Evolutionary conservation across 2,888 invertebrate genomes (phyloP).

Genomic region (Cheilosia grossa): DNA sequence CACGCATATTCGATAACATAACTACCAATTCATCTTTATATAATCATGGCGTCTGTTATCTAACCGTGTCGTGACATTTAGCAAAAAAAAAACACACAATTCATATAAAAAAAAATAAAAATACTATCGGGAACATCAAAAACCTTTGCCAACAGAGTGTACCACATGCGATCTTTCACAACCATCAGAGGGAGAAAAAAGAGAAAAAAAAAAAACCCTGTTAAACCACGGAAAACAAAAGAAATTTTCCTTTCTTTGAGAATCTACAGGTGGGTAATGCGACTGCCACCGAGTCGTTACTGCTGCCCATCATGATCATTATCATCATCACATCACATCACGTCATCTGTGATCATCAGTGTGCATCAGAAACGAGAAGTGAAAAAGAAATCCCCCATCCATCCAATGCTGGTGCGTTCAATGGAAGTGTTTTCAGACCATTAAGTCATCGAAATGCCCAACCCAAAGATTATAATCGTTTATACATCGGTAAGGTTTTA

Average conservation of each 20-base stretch:
- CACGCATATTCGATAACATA: slow-evolving; percentile 17
- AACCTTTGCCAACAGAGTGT: slow-evolving; percentile 20
- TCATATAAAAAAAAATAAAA: neutral
- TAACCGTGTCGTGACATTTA: slow-evolving; percentile 24
- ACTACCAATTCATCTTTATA: slow-evolving; percentile 23
- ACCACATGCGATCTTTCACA: slow-evolving; percentile 16
- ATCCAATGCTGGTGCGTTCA: slow-evolving; percentile 17
- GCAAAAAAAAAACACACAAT: neutral
- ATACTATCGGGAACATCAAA: slow-evolving; percentile 15
- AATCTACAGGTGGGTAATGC: slow-evolving; percentile 24
- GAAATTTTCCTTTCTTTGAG: slow-evolving; percentile 28
- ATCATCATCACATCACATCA: slow-evolving; percentile 24
- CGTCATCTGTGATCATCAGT: slow-evolving; percentile 19
- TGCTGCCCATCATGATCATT: slow-evolving; percentile 20
- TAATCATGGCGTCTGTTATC: slow-evolving; percentile 30
- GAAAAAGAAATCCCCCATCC: slow-evolving; percentile 8
- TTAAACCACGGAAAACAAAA: neutral
- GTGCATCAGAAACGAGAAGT: slow-evolving; percentile 12
- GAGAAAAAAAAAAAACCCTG: neutral
- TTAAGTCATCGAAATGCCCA: slow-evolving; percentile 51
- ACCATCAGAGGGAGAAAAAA: neutral
- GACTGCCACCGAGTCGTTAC: slow-evolving; percentile 21
- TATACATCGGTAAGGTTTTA: slow-evolving; percentile 4
- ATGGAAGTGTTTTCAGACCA: slow-evolving; percentile 34
- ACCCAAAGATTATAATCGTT: slow-evolving; percentile 28